A percentile compares a stretch with the other conserved stretches of the same genome.
Evolutionary conservation across 2,797 vertebrate genomes (phyloP).

Genomic region (Tokudaia tokunoshimensis): DNA sequence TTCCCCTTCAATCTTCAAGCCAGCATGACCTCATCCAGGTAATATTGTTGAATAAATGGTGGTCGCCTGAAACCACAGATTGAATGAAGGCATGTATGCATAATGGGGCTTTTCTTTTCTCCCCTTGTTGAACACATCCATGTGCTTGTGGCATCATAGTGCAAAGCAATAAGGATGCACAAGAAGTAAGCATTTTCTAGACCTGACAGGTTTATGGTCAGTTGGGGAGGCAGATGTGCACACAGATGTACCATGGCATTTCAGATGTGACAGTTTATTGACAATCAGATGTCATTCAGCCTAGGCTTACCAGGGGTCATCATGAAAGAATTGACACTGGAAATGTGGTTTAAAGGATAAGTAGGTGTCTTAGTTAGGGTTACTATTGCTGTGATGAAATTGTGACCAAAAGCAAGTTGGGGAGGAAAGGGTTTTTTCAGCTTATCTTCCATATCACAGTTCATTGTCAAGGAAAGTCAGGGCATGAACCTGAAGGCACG

Average conservation of each 20-base stretch:
- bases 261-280: neutral
- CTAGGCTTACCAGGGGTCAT: neutral
- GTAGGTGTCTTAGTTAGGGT: neutral
- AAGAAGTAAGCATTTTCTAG: neutral
- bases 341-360: constrained; percentile 19
- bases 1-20: neutral
- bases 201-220: neutral
- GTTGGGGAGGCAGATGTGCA: neutral
- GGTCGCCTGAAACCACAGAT: neutral
- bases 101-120: neutral
- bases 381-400: neutral
- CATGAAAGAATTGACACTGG: neutral
- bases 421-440: neutral
- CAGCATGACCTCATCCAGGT: neutral
- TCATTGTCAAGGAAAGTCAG: neutral
- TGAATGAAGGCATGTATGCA: neutral
- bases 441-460: neutral
- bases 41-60: constrained; percentile 33
- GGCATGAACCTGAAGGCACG: neutral
- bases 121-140: neutral
- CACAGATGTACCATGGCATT: neutral
- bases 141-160: neutral
- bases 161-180: neutral
- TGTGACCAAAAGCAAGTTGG: neutral
- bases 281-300: neutral